Percentiles rank a stretch among this genome's conserved stretches.
Conservation (phyloP, 2,888 invertebrate genomes). For the Campopleginae sp. region DNA sequence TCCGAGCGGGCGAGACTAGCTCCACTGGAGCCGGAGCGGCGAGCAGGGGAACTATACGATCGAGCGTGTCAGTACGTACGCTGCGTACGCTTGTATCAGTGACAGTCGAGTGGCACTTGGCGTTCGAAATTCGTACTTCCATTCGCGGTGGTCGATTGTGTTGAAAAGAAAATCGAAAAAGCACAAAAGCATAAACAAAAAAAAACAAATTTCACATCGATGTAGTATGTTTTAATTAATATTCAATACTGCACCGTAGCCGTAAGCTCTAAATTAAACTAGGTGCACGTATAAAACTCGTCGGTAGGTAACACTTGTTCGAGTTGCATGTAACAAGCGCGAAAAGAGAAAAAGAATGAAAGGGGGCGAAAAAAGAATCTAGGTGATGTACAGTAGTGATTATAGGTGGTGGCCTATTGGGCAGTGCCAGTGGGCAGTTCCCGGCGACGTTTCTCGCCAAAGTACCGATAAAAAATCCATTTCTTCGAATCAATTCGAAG, state of each 20-base stretch:
- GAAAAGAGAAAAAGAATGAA: not conserved
- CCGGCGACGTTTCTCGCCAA: constrained; percentile 37
- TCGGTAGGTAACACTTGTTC: constrained; percentile 27
- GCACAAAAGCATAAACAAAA: not conserved
- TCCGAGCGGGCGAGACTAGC: constrained; percentile 10
- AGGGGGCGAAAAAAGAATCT: constrained; percentile 21
- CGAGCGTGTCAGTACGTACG: constrained; percentile 36
- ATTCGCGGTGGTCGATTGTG: constrained; percentile 21
- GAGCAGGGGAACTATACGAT: constrained; percentile 1
- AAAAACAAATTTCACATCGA: constrained; percentile 52
- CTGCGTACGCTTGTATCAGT: constrained; percentile 24
- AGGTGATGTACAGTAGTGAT: constrained; percentile 37
- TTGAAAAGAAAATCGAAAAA: constrained; percentile 6
- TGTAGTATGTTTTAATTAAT: constrained; percentile 57
- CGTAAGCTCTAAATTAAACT: constrained; percentile 33
- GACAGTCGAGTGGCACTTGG: constrained; percentile 37
- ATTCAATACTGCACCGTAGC: constrained; percentile 36
- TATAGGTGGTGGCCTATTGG: constrained; percentile 46
- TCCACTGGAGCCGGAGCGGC: constrained; percentile 13
- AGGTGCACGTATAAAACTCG: constrained; percentile 30
- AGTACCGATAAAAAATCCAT: constrained; percentile 17
- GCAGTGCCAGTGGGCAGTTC: constrained; percentile 61
- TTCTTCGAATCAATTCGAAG: not conserved
- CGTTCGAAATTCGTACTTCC: constrained; percentile 30
- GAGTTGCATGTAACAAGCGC: constrained; percentile 20